Evolutionary conservation across 2,113 vertebrate species (phyloP), one percentile per base, ranked within the genome.

Genomic region (Lagopus leucura): DNA sequence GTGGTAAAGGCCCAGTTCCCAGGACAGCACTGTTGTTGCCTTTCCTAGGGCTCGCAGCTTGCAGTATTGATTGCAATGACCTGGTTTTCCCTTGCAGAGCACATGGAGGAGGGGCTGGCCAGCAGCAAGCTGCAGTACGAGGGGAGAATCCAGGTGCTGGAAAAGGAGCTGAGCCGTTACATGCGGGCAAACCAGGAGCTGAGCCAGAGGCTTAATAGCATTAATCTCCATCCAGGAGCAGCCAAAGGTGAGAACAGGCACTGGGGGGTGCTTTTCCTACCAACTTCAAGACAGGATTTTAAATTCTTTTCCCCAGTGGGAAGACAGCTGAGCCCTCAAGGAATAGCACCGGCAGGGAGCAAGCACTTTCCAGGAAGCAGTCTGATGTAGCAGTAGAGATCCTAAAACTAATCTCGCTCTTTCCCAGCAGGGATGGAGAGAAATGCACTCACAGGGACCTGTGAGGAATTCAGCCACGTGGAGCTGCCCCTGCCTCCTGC

Each of bases 41-140:
- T 9, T 38, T 57, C 19, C 2, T 21, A 21, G 57, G 55, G 22
- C 42, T 32, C 24, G 9, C 30, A 52, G 38, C 36, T 27, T 76
- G 45, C 76, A 43, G 15, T 43, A 16, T 43, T 43, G 42, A 43
- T 43, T 43, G 42, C 42, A 70, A 18, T 1, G 10, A 20, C 19
- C 11, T 75, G 28, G 10, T 22, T 85, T 79, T 81, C 7, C 17
- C 40, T 77, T 42, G 61, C 9, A 99, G 99, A 99, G 92, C 99
- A 99, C 97, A 98, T 99, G 67, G 99, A 99, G 0, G 99, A 99
- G 91, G 99, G 98, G 10, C 94, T 99, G 50, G 98, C 98, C 24
- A 99, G 98, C 89, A 98, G 98, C 94, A 98, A 98, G 97, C 97
- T 99, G 70, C 99, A 99, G 67, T 99, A 98, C 5, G 99, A 99